These are phyloP conservation scores for Oreochromis grahami DNA, from an alignment of 2,797 vertebrate species.

Conservation along the genomic window DNA sequence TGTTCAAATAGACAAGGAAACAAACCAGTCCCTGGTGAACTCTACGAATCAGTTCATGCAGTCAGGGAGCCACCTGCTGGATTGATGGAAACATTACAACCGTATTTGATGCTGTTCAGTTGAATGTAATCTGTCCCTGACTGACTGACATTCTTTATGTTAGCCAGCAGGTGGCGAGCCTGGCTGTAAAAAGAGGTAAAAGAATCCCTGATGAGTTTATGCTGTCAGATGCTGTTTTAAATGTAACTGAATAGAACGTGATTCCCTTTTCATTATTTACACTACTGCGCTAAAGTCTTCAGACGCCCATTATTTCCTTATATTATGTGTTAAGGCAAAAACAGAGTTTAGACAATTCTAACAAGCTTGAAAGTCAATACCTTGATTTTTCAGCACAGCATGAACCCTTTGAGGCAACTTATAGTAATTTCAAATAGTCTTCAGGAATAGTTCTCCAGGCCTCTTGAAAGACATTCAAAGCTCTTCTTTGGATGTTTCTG, in stretches of 20 bases:
- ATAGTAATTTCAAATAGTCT: not conserved
- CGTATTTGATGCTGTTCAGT: not conserved
- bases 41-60: not conserved
- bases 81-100: not conserved
- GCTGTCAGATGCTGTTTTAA: not conserved
- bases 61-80: conserved; percentile 61
- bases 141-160: not conserved
- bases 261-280: not conserved
- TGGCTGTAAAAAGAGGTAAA: not conserved
- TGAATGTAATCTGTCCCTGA: not conserved
- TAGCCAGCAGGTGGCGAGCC: not conserved
- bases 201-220: not conserved
- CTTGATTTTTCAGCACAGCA: not conserved
- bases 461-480: not conserved
- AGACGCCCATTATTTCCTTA: rapidly evolving
- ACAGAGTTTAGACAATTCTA: not conserved
- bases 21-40: not conserved
- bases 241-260: not conserved
- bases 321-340: not conserved
- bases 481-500: not conserved
- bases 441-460: not conserved
- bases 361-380: not conserved
- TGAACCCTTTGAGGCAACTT: not conserved
- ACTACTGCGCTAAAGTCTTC: not conserved
- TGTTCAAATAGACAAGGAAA: not conserved